Evolutionary conservation across 2,888 invertebrate genomes (phyloP).

Genomic region (Amblyjoppa proteus): DNA sequence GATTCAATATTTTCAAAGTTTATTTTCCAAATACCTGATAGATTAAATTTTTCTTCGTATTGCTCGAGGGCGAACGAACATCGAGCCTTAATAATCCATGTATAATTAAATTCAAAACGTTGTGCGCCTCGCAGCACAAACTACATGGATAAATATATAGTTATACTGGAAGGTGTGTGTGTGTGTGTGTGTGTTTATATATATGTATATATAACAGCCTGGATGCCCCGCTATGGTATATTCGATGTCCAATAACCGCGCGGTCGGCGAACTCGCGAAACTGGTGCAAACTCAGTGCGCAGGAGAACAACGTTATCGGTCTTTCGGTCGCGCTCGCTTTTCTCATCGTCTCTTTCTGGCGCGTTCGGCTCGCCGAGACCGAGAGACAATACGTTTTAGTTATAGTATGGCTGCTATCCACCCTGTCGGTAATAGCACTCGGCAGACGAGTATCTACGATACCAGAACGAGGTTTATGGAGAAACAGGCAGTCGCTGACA

Average conservation of each 20-base stretch:
- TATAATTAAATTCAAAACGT: constrained; percentile 77
- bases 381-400: constrained; percentile 46
- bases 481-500: constrained; percentile 19
- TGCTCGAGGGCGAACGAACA: constrained; percentile 28
- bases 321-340: constrained; percentile 39
- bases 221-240: constrained; percentile 65
- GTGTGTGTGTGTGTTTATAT: background rate
- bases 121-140: constrained; percentile 15
- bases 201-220: background rate
- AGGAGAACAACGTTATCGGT: constrained; percentile 68
- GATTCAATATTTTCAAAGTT: background rate
- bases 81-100: constrained; percentile 56
- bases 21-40: background rate
- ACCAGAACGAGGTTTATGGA: constrained; percentile 40
- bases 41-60: constrained; percentile 21
- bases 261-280: constrained; percentile 72
- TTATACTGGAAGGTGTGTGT: background rate
- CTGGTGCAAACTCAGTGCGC: constrained; percentile 76
- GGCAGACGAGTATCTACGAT: constrained; percentile 26
- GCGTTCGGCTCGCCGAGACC: constrained; percentile 1
- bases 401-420: constrained; percentile 7
- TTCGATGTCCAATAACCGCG: constrained; percentile 78
- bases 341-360: constrained; percentile 4
- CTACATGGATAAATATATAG: background rate
- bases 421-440: constrained; percentile 24